These are phyloP conservation scores for Haliclystus octoradiatus DNA, from an alignment of 30 jellyfish, hydroid and myxozoan genomes.

Conservation along the genomic window DNA sequence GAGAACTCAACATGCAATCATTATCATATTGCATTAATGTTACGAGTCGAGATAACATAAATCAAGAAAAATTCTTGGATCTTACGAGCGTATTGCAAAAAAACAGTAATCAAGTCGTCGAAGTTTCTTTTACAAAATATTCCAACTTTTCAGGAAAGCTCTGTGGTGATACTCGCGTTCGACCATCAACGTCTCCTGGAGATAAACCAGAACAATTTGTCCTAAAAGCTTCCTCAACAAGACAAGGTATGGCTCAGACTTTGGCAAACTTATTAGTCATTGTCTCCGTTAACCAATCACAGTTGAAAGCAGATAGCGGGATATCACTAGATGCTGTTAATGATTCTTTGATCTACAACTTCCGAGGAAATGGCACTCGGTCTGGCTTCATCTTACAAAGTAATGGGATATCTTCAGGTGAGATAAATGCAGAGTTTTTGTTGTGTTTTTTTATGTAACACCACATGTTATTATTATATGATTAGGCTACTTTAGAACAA, in stretches of 20 bases:
- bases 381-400: conserved; percentile 29
- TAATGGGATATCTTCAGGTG: conserved; percentile 56
- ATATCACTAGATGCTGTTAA: neutral
- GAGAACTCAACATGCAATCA: conserved; percentile 30
- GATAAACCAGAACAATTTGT: neutral
- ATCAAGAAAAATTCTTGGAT: neutral
- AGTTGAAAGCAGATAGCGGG: neutral
- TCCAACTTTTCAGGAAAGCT: neutral
- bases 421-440: too few species aligned
- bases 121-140: too few species aligned
- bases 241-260: conserved; percentile 18
- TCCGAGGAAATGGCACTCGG: conserved; percentile 25
- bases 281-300: neutral
- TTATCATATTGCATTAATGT: neutral
- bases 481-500: too few species aligned
- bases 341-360: conserved; percentile 13
- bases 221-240: conserved; percentile 6
- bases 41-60: neutral
- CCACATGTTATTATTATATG: too few species aligned
- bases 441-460: too few species aligned
- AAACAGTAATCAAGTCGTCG: neutral
- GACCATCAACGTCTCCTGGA: neutral
- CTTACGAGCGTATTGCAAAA: neutral
- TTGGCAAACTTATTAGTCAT: neutral
- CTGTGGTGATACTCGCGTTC: neutral